Evolutionary conservation across 2,797 vertebrate species (phyloP), one percentile per base, ranked within the genome.

Genomic region (Dipus sagitta): DNA sequence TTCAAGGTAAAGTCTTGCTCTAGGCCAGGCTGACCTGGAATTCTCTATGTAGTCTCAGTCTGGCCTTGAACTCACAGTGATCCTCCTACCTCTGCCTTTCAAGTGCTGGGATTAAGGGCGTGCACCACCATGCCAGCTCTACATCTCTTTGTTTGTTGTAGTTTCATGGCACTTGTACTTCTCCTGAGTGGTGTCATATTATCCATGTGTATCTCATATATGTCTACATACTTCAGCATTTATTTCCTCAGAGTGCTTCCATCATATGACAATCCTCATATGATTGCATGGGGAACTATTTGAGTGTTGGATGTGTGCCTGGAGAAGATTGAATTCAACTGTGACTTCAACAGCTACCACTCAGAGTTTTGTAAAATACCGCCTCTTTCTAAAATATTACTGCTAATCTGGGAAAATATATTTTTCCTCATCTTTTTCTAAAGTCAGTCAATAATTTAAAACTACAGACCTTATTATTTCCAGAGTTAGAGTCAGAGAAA

Each of bases 181-280:
- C 28, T 88, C 47, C 32, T 34, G 67, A 81, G 60, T 70, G n/a
- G 82, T 88, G 90, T 90, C 8, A 24, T 71, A 34, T 47, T 77
- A 60, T 83, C 70, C 34, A 75, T 32, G 24, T 84, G 32, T 87
- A 71, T 85, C 88, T 96, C 86, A 87, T 68, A 12, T 54, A 82
- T 74, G 10, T 54, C 1, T 65, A 6, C 2, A 79, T 81, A 34
- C 20, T 72, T 30, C 20, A 80, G 34, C 62, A 86, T 64, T 28
- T 38, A 12, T 8, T 23, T 23, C 17, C 32, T 11, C 20, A 62
- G 20, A 60, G 7, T 58, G 38, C 90, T 94, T 78, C 78, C 11
- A 62, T 65, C 75, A 79, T 24, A 47, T 86, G 23, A 32, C 30
- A 86, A 85, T 2, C 77, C 5, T 5, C 42, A 32, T 23, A 83